These are phyloP conservation scores for Entomobrya proxima DNA, from an alignment of 2,888 invertebrate species.

Conservation along the genomic window DNA sequence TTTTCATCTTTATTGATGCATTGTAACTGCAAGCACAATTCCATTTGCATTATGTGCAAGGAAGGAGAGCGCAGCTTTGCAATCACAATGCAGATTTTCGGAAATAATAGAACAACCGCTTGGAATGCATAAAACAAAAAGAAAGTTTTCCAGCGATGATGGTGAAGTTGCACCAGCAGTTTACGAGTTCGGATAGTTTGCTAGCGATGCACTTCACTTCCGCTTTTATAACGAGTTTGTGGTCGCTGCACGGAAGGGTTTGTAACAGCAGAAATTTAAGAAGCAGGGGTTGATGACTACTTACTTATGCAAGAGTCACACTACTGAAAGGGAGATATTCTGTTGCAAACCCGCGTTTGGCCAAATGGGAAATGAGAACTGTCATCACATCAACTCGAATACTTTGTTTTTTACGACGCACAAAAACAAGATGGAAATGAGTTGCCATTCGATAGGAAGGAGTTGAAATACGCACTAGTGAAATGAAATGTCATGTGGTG, in stretches of 20 bases:
- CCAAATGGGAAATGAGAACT: constrained; percentile 54
- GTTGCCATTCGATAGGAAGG: constrained; percentile 2
- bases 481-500: constrained; percentile 13
- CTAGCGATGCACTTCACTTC: constrained; percentile 42
- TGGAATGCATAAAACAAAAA: constrained; percentile 24
- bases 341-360: constrained; percentile 38
- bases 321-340: constrained; percentile 15
- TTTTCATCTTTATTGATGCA: constrained; percentile 13
- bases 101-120: neutral
- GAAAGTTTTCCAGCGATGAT: constrained; percentile 31
- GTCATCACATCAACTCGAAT: constrained; percentile 40
- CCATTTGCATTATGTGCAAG: neutral
- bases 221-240: constrained; percentile 33
- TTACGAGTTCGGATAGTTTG: neutral
- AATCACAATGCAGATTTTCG: constrained; percentile 22
- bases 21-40: constrained; percentile 20
- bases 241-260: neutral
- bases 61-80: neutral
- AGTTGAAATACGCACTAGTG: neutral
- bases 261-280: neutral
- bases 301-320: constrained; percentile 31
- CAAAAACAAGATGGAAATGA: constrained; percentile 39
- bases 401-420: constrained; percentile 12
- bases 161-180: neutral
- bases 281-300: constrained; percentile 23